Base-by-base conservation (phyloP, 2,113 vertebrate species). In the Peromyscus californicus region DNA sequence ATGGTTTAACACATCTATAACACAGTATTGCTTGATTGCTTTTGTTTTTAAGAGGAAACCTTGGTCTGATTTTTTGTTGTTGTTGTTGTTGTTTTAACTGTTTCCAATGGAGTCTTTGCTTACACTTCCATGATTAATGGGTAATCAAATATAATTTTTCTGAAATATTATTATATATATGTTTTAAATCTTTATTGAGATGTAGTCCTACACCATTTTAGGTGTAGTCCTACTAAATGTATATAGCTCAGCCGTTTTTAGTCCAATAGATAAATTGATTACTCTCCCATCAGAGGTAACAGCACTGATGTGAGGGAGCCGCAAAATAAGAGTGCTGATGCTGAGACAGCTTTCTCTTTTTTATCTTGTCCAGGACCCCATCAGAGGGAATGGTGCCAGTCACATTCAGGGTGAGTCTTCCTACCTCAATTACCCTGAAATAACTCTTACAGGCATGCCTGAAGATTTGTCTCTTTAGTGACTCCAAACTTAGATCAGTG, bases 31-130 rank as follows among this genome's bases (percentile, higher is more conserved):
- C 51, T 95, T 70, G 87, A 39, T 45, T 67, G 72, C 48, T 91
- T 89, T 95, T 93, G 61, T 70, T 93, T 98, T 90, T 79, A 94
- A 94, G 48, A 31, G 54, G n/a, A 95, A 95, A 87, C 4, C n/a
- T 89, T 85, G 31, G 3, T 42, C 80, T 70, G 67, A 72, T 24
- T 79, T 29, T 63, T 82, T 72, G 59, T 63, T 63, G 61, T 7
- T 63, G 61, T 84, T 90, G 12, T 8, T 45, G 31, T 15, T 59
- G 54, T 92, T 96, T 74, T 7, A 39, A 7, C 36, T 51, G 89
- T 80, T 91, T 80, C 54, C 54, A 90, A 16, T 9, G 72, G n/a
- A 80, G 84, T 5, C 5, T 33, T 63, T 76, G 72, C 26, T 57
- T 79, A 39, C 1, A 63, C 7, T 45, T 91, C 67, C 42, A 89